Percentiles rank a stretch among this genome's conserved stretches.
phyloP scores from a whole-genome alignment of 2,113 vertebrate genomes.

The Eretmochelys imbricata region DNA sequence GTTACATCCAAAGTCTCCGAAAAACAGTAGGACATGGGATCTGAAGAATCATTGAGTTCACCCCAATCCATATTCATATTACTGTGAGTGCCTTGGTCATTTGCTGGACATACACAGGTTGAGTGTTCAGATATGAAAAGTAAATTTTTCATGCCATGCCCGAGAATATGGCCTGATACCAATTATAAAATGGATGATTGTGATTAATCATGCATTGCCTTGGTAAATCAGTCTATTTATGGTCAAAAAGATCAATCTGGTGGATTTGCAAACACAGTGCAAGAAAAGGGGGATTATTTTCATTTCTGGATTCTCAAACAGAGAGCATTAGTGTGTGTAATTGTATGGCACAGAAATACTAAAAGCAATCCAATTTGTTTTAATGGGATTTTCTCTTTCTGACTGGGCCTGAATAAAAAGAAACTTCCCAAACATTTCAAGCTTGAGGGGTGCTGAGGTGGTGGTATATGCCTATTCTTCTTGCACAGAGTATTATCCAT shows the following conservation, averaged over 20 bases:
- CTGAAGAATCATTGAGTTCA: background rate
- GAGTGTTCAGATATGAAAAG: background rate
- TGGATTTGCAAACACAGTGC: background rate
- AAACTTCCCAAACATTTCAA: background rate
- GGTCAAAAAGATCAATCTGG: background rate
- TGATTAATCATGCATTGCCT: background rate
- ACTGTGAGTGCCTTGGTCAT: background rate
- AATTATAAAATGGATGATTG: background rate
- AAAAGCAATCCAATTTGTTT: background rate
- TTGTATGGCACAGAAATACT: background rate
- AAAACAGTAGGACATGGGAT: background rate
- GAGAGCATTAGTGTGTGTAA: background rate
- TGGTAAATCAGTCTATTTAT: background rate
- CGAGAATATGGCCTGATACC: background rate
- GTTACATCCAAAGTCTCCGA: background rate
- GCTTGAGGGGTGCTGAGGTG: background rate
- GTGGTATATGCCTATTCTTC: background rate
- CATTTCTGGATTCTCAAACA: background rate
- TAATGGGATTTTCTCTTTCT: background rate
- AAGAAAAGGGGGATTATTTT: background rate
- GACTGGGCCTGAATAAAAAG: background rate
- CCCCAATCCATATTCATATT: background rate
- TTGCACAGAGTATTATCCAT: background rate
- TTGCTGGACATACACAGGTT: background rate
- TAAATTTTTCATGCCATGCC: background rate